These are phyloP conservation scores for Desoria tigrina DNA, from an alignment of 2,888 invertebrate species.

Conservation along the genomic window DNA sequence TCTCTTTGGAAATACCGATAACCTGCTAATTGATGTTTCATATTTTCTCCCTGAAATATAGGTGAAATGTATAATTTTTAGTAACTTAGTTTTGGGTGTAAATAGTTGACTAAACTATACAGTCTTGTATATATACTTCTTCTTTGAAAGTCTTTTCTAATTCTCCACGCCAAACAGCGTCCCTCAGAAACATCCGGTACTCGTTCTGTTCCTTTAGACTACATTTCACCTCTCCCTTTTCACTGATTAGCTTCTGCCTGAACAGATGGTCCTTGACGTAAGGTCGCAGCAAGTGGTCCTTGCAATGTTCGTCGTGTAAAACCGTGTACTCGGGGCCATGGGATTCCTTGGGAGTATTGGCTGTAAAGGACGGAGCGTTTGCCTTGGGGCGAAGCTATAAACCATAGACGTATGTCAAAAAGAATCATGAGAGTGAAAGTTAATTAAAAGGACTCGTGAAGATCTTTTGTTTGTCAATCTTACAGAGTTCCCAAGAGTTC, in stretches of 20 bases:
- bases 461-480: neutral
- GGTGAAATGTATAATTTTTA: too few relatives aligned
- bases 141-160: neutral
- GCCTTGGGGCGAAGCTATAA: neutral
- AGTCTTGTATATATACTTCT: too few relatives aligned
- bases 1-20: neutral
- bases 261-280: neutral
- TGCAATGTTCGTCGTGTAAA: neutral
- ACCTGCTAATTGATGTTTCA: neutral
- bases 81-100: too few relatives aligned
- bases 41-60: neutral
- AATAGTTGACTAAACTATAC: too few relatives aligned
- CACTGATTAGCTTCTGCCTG: neutral
- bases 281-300: neutral
- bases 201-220: constrained; percentile 5
- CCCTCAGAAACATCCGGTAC: neutral
- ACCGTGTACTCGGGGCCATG: neutral
- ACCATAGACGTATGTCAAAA: too few relatives aligned
- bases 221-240: neutral
- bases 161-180: neutral
- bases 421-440: too few relatives aligned
- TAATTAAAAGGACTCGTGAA: neutral
- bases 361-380: neutral
- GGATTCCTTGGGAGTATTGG: neutral
- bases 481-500: neutral